phyloP scores from a whole-genome alignment of 2,797 vertebrate species.

The Oophaga sylvatica region DNA sequence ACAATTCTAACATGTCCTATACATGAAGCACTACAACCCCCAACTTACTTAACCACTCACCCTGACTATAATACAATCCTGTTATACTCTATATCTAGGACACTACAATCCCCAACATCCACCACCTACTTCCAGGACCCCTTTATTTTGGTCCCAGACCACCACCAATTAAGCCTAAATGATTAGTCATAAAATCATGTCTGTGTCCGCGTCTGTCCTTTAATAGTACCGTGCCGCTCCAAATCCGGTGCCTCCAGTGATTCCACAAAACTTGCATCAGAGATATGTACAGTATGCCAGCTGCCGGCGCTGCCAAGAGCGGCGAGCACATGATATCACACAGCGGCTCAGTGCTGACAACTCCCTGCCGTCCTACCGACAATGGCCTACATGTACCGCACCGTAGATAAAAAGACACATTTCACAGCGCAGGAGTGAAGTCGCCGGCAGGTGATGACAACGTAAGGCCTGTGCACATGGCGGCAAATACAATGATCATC shows the following conservation, averaged over 20 bases:
- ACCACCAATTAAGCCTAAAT: no score
- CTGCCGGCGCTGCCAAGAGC: not conserved
- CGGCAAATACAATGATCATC: no score
- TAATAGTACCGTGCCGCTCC: not conserved
- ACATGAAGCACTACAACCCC: no score
- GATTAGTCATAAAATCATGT: no score
- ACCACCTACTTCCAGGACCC: not conserved
- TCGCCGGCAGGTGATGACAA: not conserved
- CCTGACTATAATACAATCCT: not conserved
- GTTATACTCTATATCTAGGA: not conserved
- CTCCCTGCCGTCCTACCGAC: not conserved
- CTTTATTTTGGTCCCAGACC: not conserved
- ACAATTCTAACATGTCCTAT: no score
- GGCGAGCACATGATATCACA: not conserved
- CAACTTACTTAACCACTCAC: not conserved
- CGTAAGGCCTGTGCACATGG: no score
- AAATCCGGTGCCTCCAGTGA: no score
- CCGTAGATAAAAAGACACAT: not conserved
- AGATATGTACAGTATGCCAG: slow-evolving; percentile 7
- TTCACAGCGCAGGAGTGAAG: not conserved
- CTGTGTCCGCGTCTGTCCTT: not conserved
- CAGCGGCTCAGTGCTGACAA: not conserved
- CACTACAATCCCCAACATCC: no score
- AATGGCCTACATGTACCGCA: not conserved
- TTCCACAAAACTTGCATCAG: not conserved